Percentiles rank a stretch among this genome's conserved stretches.
Evolutionary conservation across 2,113 vertebrate species (phyloP).

Genomic region (Perca flavescens): DNA sequence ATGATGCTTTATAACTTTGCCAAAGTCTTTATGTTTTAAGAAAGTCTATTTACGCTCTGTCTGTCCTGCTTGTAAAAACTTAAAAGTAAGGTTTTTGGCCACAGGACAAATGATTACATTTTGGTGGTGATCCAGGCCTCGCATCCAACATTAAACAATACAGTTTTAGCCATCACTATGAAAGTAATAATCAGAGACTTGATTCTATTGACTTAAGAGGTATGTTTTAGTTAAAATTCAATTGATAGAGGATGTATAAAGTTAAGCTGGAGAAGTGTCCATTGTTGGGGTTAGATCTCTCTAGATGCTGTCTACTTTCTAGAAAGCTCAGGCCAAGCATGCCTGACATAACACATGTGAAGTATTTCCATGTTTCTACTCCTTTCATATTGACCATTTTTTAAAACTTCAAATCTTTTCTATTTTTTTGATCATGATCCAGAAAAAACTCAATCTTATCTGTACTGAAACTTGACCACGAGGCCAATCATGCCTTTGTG

Average conservation of each 20-base stretch:
- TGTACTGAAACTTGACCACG: slow-evolving; percentile 69
- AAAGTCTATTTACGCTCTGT: slow-evolving; percentile 1
- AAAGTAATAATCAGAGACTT: slow-evolving; percentile 16
- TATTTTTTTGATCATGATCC: slow-evolving; percentile 43
- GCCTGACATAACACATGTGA: slow-evolving; percentile 9
- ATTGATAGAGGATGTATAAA: background rate
- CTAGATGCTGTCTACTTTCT: background rate
- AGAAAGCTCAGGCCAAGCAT: background rate
- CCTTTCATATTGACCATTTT: slow-evolving; percentile 29
- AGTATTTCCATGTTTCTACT: slow-evolving; percentile 29
- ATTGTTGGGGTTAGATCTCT: background rate
- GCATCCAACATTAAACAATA: background rate
- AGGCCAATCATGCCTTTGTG: slow-evolving; percentile 73
- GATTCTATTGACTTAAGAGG: background rate
- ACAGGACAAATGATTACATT: slow-evolving; percentile 6
- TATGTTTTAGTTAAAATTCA: background rate
- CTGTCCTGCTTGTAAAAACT: slow-evolving; percentile 11
- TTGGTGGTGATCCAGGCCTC: background rate
- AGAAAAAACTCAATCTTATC: slow-evolving; percentile 67
- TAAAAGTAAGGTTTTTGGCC: background rate
- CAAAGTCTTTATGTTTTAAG: background rate
- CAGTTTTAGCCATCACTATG: background rate
- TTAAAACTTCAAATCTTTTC: slow-evolving; percentile 15
- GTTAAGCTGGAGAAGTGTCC: slow-evolving; percentile 3
- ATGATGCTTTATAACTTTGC: slow-evolving; percentile 12